Evolutionary conservation across 2,113 vertebrate genomes (phyloP).

Genomic region (Cnemophilus loriae): DNA sequence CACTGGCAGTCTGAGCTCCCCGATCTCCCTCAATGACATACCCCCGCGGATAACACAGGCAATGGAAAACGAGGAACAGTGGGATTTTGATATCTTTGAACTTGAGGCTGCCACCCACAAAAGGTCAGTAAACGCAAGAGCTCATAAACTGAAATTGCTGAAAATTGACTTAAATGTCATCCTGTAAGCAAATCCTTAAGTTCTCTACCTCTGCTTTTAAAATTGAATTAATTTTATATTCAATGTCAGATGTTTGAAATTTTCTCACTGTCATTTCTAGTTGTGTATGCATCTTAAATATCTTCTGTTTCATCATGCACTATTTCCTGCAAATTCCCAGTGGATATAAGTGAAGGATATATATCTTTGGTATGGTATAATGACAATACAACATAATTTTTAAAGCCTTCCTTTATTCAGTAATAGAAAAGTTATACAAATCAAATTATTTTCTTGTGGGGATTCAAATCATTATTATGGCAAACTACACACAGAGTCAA

Average conservation of each 20-base stretch:
- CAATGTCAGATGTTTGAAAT: not conserved
- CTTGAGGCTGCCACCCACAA: slow-evolving; percentile 91
- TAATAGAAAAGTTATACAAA: not conserved
- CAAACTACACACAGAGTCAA: not conserved
- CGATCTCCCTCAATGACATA: slow-evolving; percentile 84
- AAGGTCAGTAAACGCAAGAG: slow-evolving; percentile 72
- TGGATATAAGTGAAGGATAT: not conserved
- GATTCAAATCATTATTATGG: not conserved
- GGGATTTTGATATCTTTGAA: slow-evolving; percentile 95
- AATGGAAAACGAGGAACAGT: slow-evolving; percentile 92
- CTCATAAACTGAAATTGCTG: not conserved
- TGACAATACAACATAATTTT: not conserved
- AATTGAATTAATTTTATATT: not conserved
- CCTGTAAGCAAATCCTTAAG: not conserved
- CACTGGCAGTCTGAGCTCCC: slow-evolving; percentile 73
- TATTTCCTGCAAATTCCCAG: not conserved
- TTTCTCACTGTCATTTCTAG: not conserved
- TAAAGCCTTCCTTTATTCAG: not conserved
- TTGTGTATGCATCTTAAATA: not conserved
- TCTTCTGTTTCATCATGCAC: not conserved
- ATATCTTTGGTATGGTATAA: not conserved
- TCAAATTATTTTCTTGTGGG: not conserved
- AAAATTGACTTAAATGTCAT: slow-evolving; percentile 14
- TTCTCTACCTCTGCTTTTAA: not conserved
- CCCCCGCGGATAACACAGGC: slow-evolving; percentile 86